Conservation (phyloP, 2,888 invertebrate genomes). For the Parasteatoda lunata region DNA sequence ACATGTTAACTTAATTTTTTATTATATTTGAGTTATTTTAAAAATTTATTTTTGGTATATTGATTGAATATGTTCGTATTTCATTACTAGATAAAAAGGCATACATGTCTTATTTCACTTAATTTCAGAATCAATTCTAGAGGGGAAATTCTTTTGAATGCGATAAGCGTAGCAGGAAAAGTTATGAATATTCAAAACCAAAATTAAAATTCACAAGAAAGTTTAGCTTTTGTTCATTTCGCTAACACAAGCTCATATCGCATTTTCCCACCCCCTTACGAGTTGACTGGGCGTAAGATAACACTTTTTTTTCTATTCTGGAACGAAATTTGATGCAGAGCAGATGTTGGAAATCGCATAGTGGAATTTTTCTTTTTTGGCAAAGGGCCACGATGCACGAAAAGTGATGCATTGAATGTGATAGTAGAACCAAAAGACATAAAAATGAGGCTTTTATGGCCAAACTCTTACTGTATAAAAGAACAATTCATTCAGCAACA, state of each 20-base stretch:
- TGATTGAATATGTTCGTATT: too few relatives aligned
- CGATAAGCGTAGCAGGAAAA: too few relatives aligned
- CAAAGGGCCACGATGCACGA: slow-evolving; percentile 2
- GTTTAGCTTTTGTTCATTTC: too few relatives aligned
- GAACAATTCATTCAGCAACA: slow-evolving; percentile 6
- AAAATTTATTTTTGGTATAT: too few relatives aligned
- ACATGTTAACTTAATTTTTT: too few relatives aligned
- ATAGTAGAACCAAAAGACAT: not conserved
- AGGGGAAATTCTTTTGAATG: too few relatives aligned
- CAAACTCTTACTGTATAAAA: not conserved
- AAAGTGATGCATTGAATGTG: not conserved
- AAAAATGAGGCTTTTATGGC: not conserved
- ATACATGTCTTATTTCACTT: too few relatives aligned
- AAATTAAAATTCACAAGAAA: too few relatives aligned
- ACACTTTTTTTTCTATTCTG: not conserved
- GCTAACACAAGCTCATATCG: not conserved
- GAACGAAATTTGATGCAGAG: slow-evolving; percentile 3
- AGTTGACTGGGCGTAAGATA: not conserved
- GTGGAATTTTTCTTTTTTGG: not conserved
- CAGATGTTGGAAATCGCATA: slow-evolving; percentile 8
- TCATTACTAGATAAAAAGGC: too few relatives aligned
- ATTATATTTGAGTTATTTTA: too few relatives aligned
- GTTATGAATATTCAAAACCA: too few relatives aligned
- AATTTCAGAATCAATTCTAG: too few relatives aligned
- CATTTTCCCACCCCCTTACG: not conserved